A percentile compares a stretch with the other conserved stretches of the same genome.
Conservation (phyloP, 2,113 vertebrate species). For the Dascyllus trimaculatus region DNA sequence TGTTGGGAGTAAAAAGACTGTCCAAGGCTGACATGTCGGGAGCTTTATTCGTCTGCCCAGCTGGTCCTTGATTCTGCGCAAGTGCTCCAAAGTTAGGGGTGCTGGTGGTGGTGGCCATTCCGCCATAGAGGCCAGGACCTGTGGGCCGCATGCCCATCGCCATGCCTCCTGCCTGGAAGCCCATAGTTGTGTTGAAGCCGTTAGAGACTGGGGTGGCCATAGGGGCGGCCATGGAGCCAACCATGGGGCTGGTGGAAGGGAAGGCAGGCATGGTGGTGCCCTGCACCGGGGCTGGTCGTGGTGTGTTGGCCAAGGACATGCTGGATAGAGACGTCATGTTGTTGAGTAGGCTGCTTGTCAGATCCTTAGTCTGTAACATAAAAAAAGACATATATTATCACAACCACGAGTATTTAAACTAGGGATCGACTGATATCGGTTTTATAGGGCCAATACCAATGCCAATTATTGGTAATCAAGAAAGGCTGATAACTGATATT, state of each 20-base stretch:
- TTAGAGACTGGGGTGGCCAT: slow-evolving; percentile 84
- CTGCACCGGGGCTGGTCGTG: slow-evolving; percentile 82
- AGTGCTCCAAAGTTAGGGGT: slow-evolving; percentile 90
- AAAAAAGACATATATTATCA: slow-evolving; percentile 30
- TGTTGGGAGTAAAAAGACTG: slow-evolving; percentile 92
- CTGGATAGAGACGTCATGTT: slow-evolving; percentile 91
- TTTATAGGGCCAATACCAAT: too few species aligned
- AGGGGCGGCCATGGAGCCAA: slow-evolving; percentile 79
- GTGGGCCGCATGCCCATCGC: slow-evolving; percentile 84
- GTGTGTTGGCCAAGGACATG: slow-evolving; percentile 83
- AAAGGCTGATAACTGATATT: too few species aligned
- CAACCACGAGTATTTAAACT: background rate
- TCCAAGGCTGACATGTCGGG: slow-evolving; percentile 93
- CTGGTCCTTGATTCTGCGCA: slow-evolving; percentile 75
- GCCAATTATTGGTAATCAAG: too few species aligned
- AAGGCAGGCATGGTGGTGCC: slow-evolving; percentile 80
- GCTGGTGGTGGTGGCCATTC: slow-evolving; percentile 85
- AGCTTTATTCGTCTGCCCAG: slow-evolving; percentile 85
- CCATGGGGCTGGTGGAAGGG: slow-evolving; percentile 84
- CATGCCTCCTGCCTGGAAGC: slow-evolving; percentile 89
- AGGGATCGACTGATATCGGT: too few species aligned
- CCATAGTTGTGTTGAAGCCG: slow-evolving; percentile 88
- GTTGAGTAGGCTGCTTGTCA: slow-evolving; percentile 94
- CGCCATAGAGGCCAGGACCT: slow-evolving; percentile 87
- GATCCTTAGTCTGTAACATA: slow-evolving; percentile 91